These are phyloP conservation scores for Microplitis manilae DNA, from an alignment of 2,888 invertebrate species.

Conservation along the genomic window DNA sequence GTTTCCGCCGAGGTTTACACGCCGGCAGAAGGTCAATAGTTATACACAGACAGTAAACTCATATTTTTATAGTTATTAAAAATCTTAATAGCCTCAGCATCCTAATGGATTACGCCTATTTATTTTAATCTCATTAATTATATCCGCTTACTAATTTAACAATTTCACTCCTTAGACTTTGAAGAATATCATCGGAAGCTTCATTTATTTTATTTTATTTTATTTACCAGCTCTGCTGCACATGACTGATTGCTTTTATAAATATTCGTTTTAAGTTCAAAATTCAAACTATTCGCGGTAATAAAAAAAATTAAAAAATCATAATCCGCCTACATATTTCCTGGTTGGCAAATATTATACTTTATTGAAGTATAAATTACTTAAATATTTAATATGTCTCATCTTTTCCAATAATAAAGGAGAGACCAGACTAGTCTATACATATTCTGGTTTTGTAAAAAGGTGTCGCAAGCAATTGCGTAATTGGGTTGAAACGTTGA, in stretches of 20 bases:
- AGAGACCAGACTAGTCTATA: background rate
- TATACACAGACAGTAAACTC: constrained; percentile 6
- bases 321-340: constrained; percentile 26
- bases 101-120: background rate
- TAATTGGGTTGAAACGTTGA: constrained; percentile 22
- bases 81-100: background rate
- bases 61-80: background rate
- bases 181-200: no score
- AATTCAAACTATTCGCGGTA: background rate
- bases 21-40: constrained; percentile 35
- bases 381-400: background rate
- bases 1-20: constrained; percentile 55
- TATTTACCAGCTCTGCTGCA: no score
- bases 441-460: background rate
- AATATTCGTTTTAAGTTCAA: background rate
- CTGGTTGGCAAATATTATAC: constrained; percentile 27
- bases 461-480: constrained; percentile 32
- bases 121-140: background rate
- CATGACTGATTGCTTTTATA: no score
- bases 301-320: background rate
- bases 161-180: background rate
- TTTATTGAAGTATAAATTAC: constrained; percentile 34
- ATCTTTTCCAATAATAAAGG: constrained; percentile 33
- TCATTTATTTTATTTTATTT: no score
- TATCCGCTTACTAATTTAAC: background rate